Base-by-base conservation (phyloP, 2,888 invertebrate species). In the Lamproptera curius region DNA sequence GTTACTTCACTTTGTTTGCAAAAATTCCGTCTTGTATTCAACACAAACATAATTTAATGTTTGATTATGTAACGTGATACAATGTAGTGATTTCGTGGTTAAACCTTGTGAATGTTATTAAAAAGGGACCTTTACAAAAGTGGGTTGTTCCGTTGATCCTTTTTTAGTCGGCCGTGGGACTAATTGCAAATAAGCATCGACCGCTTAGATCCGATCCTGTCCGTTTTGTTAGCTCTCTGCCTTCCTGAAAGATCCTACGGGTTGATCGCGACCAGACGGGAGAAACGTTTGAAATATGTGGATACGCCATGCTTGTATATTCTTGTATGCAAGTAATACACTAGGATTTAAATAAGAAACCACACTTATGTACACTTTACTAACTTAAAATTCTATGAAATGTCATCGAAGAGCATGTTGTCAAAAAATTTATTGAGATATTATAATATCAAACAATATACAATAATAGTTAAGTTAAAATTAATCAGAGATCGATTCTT, bases 241-340 rank as follows among this genome's bases (percentile, higher is more conserved):
- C 67, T 71, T 69, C 70, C 70, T 66, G 67, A 67, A 66, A 60
- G 74, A 76, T 75, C 70, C 51, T 45, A 41, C 46, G n/a, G 51
- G 45, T 50, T 38, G 56, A 57, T 58, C 59, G 36, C 46, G 52
- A 50, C 46, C 56, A 35, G 15, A 2, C n/a, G 33, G 42, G 44
- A 28, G n/a, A n/a, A n/a, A n/a, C n/a, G n/a, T n/a, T n/a, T 23
- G 8, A 23, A 23, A 23, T 23, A 23, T 23, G 23, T 23, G 23
- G 5, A 23, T 8, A 6, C 4, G 4, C 4, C 4, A 6, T 23
- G 4, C 4, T 23, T 23, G 4, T 23, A 23, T 23, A 23, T 6
- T 8, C 23, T 4, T 23, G 5, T 6, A 23, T 8, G 5, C 5
- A 23, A 23, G 8, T 23, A 23, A 4, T 6, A 6, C 8, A 8